phyloP scores from a whole-genome alignment of 92 coral and sea anemone species.

The Pocillopora meandrina region DNA sequence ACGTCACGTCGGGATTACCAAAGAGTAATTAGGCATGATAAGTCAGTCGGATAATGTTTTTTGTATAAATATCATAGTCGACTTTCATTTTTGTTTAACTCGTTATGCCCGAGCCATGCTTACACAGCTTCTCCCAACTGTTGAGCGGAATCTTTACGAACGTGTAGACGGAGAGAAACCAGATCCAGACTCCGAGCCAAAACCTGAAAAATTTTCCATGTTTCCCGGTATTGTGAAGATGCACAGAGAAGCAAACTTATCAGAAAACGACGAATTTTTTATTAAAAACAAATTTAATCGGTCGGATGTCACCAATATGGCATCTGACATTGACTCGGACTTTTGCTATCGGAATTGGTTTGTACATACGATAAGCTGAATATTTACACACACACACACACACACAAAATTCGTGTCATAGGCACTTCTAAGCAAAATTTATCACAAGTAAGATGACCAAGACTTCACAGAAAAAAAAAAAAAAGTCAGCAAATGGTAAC shows the following conservation, averaged over 20 bases:
- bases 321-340: slow-evolving; percentile 54
- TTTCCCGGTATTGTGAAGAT: slow-evolving; percentile 52
- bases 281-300: slow-evolving; percentile 30
- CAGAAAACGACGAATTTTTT: slow-evolving; percentile 6
- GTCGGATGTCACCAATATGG: slow-evolving; percentile 23
- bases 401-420: too few species aligned
- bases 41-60: too few species aligned
- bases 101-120: slow-evolving; percentile 44
- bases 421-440: too few species aligned
- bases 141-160: slow-evolving; percentile 47
- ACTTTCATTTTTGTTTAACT: background rate
- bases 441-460: too few species aligned
- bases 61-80: too few species aligned
- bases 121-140: slow-evolving; percentile 44
- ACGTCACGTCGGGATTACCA: too few species aligned
- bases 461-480: too few species aligned
- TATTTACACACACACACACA: too few species aligned
- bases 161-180: slow-evolving; percentile 40
- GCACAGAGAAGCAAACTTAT: slow-evolving; percentile 57
- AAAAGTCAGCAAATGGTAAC: too few species aligned
- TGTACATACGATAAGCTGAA: too few species aligned
- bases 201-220: slow-evolving; percentile 49
- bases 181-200: background rate
- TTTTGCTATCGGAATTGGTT: too few species aligned
- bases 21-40: too few species aligned